A percentile compares a stretch with the other conserved stretches of the same genome.
phyloP scores from a whole-genome alignment of 2,113 vertebrate genomes.

The Microtus pennsylvanicus region DNA sequence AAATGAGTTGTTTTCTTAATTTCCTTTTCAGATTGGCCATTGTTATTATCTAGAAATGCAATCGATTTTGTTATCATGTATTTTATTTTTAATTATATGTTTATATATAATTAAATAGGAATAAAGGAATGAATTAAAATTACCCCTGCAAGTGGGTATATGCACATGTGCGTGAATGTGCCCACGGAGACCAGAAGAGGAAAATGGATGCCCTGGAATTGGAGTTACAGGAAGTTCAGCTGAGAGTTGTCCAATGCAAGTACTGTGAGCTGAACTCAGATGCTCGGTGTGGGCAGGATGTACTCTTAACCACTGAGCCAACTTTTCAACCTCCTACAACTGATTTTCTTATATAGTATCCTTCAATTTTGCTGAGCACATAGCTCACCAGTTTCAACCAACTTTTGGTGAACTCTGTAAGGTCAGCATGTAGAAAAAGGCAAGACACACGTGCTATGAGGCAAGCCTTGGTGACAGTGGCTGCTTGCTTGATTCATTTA shows the following conservation, averaged over 20 bases:
- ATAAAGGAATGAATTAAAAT: no score
- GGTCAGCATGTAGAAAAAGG: not conserved
- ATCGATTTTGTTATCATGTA: not conserved
- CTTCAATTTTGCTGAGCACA: not conserved
- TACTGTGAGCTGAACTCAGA: not conserved
- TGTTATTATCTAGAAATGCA: not conserved
- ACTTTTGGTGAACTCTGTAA: not conserved
- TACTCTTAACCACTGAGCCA: not conserved
- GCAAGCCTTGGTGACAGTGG: no score
- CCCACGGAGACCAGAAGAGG: not conserved
- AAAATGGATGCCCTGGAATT: not conserved
- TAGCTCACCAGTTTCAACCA: not conserved
- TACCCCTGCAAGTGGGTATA: not conserved
- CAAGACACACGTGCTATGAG: not conserved
- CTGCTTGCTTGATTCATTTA: not conserved
- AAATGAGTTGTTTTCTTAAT: not conserved
- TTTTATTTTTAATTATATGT: not conserved
- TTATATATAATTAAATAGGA: not conserved
- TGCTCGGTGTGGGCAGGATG: not conserved
- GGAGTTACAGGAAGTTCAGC: not conserved
- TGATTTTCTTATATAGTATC: not conserved
- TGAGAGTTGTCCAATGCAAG: not conserved
- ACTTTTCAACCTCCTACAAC: not conserved
- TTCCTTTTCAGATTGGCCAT: not conserved
- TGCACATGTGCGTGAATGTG: not conserved